Percentiles rank a stretch among this genome's conserved stretches.
Conservation (phyloP, 2,113 vertebrate genomes). For the Myodes glareolus region DNA sequence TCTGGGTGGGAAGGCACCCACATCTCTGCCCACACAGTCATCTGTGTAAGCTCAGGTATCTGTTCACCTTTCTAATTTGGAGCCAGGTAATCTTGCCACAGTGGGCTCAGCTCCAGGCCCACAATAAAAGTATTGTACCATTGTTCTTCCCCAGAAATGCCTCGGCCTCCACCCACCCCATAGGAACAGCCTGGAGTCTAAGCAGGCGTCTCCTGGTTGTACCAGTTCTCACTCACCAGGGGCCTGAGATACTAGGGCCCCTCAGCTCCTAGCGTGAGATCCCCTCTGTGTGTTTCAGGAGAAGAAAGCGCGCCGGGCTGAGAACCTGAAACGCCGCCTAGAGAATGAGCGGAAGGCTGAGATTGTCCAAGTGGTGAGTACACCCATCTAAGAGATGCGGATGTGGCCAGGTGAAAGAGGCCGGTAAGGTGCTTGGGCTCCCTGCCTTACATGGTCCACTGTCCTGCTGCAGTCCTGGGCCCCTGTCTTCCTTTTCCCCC, state of each 20-base stretch:
- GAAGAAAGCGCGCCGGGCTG: constrained; percentile 91
- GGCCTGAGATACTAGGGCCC: not conserved
- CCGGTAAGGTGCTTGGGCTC: fast-evolving
- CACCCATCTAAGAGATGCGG: fast-evolving
- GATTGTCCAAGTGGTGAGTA: constrained; percentile 95
- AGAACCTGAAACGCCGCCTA: constrained; percentile 90
- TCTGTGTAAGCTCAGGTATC: not conserved
- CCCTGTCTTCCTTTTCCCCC: not conserved
- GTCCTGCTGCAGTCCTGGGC: not conserved
- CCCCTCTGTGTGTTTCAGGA: constrained; percentile 85
- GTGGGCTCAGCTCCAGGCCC: not conserved
- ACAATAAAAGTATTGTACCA: not conserved
- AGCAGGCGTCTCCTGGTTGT: too few species aligned
- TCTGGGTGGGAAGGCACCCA: not conserved
- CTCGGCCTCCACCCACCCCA: not conserved
- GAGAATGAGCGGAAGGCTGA: constrained; percentile 94
- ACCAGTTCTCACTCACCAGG: not conserved
- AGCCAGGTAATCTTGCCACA: not conserved
- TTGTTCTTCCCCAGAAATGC: not conserved
- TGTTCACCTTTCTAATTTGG: not conserved
- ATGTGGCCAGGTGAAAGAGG: not conserved
- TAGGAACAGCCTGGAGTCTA: not conserved
- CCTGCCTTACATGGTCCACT: fast-evolving
- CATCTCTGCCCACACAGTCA: not conserved
- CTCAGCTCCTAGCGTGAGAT: not conserved